These are phyloP conservation scores for Netelia inedita DNA, from an alignment of 2,888 invertebrate species.

Conservation along the genomic window DNA sequence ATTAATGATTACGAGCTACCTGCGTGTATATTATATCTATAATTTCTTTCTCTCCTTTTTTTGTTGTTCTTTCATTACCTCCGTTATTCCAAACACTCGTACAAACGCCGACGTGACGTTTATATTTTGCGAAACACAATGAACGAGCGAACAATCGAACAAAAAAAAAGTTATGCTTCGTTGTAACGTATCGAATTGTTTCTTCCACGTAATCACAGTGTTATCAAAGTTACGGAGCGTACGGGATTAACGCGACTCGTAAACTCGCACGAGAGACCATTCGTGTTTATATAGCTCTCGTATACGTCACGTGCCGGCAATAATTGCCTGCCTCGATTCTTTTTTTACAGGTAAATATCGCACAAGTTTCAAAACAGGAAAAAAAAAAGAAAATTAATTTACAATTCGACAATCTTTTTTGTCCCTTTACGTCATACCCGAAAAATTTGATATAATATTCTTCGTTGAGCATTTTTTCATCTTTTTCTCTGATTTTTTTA, in stretches of 20 bases:
- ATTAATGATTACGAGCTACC: slow-evolving; percentile 19
- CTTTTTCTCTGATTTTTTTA: neutral
- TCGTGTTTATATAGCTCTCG: neutral
- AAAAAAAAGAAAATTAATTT: neutral
- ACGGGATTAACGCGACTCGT: slow-evolving; percentile 23
- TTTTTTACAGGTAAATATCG: neutral
- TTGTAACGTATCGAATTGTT: slow-evolving; percentile 23
- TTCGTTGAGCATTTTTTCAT: neutral
- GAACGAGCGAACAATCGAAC: slow-evolving; percentile 17
- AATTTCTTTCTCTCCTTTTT: slow-evolving; percentile 34
- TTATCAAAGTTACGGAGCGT: slow-evolving; percentile 31
- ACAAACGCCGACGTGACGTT: neutral
- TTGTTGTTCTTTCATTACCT: slow-evolving; percentile 48
- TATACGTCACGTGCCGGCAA: neutral
- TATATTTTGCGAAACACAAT: neutral
- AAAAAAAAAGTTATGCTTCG: slow-evolving; percentile 9
- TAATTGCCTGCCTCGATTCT: neutral
- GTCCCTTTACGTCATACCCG: no score
- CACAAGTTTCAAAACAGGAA: neutral
- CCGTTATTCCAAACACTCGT: slow-evolving; percentile 13
- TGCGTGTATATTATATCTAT: slow-evolving; percentile 25
- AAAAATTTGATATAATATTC: no score
- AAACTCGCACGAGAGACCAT: neutral
- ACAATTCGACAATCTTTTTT: no score
- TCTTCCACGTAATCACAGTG: slow-evolving; percentile 44